A percentile compares a stretch with the other conserved stretches of the same genome.
Evolutionary conservation across 2,888 invertebrate genomes (phyloP).

Genomic region (Allolobophora icterica): DNA sequence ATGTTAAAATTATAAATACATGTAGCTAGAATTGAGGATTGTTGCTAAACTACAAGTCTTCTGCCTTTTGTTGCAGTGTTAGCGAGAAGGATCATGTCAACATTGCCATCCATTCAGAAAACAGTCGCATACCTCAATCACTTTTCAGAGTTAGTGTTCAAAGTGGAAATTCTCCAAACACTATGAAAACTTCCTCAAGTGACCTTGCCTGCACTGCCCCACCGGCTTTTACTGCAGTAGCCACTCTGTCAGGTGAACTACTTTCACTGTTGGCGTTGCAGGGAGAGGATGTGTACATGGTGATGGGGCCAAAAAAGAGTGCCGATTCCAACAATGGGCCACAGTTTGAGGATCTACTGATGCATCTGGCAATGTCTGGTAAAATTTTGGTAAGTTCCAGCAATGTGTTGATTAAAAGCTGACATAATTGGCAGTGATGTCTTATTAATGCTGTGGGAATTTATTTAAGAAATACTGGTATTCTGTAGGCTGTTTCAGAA

Average conservation of each 20-base stretch:
- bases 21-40: background rate
- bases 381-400: background rate
- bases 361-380: conserved; percentile 18
- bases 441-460: background rate
- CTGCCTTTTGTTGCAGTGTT: background rate
- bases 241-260: background rate
- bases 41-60: background rate
- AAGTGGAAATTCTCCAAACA: background rate
- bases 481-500: background rate
- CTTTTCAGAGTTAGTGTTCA: background rate
- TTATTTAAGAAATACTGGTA: background rate
- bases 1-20: background rate
- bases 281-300: background rate
- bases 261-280: background rate
- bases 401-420: background rate
- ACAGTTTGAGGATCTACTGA: conserved; percentile 3
- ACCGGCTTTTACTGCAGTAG: background rate
- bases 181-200: background rate
- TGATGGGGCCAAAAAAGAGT: background rate
- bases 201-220: background rate
- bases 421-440: background rate
- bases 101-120: background rate
- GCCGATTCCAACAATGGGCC: background rate
- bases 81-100: background rate
- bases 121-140: background rate